These are phyloP conservation scores for Paradoxurus hermaphroditus DNA, from an alignment of 2,113 vertebrate genomes.

Conservation along the genomic window DNA sequence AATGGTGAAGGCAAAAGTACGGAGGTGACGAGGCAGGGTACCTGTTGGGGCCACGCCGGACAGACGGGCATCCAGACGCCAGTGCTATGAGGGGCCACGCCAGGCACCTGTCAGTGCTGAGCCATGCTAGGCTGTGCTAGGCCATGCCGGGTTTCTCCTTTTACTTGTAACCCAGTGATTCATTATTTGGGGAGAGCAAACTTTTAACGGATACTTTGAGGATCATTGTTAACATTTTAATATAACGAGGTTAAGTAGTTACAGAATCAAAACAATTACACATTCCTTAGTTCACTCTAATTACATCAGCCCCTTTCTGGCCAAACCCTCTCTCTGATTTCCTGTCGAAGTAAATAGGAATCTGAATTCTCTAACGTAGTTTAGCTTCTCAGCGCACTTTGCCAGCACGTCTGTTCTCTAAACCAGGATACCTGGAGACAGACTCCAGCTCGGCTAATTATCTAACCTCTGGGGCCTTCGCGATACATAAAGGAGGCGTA, in stretches of 20 bases:
- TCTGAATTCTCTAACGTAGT: background rate
- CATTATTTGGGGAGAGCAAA: background rate
- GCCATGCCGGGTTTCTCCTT: background rate
- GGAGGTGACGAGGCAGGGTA: background rate
- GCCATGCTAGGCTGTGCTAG: background rate
- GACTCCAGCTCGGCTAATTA: background rate
- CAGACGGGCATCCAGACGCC: background rate
- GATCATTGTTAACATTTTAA: background rate
- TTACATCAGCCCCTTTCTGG: background rate
- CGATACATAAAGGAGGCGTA: background rate
- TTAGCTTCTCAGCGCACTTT: background rate
- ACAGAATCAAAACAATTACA: background rate
- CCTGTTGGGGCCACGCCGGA: background rate
- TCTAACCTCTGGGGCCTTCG: background rate
- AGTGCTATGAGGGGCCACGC: too few species aligned
- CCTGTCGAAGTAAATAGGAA: background rate
- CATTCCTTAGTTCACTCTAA: background rate
- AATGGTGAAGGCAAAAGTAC: background rate
- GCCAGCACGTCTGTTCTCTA: background rate
- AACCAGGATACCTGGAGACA: background rate
- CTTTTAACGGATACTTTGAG: background rate
- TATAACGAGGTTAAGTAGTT: background rate
- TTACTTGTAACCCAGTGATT: background rate
- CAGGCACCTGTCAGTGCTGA: background rate
- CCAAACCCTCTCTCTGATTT: background rate